Evolutionary conservation across 2,888 invertebrate species (phyloP).

Genomic region (Graphium colonna): DNA sequence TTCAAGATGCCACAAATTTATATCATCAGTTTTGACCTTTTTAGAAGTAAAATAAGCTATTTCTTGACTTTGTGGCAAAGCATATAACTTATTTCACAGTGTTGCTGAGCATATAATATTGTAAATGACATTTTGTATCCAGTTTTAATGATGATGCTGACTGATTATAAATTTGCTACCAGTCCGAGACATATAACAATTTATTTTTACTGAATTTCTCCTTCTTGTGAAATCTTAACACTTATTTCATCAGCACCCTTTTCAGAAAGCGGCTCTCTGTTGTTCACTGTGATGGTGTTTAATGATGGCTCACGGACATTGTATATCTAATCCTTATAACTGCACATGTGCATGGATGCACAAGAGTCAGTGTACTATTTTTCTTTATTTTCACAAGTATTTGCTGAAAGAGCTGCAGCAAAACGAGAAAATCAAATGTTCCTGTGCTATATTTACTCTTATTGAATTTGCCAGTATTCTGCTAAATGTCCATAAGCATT

Average conservation of each 20-base stretch:
- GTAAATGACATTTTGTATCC: slow-evolving; percentile 26
- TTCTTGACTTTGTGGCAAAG: too few species aligned
- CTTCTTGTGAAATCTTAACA: slow-evolving; percentile 10
- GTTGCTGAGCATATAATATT: background rate
- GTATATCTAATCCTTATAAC: slow-evolving; percentile 19
- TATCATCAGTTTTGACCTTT: slow-evolving; percentile 1
- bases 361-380: slow-evolving; percentile 29
- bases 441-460: slow-evolving; percentile 4
- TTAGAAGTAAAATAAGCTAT: too few species aligned
- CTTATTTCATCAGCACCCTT: slow-evolving; percentile 19
- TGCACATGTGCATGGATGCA: slow-evolving; percentile 28
- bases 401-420: slow-evolving; percentile 31
- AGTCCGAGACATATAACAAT: slow-evolving; percentile 34
- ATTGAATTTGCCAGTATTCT: background rate
- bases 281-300: slow-evolving; percentile 27
- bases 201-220: slow-evolving; percentile 30
- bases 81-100: too few species aligned
- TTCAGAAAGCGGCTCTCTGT: slow-evolving; percentile 27
- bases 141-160: slow-evolving; percentile 18
- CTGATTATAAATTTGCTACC: slow-evolving; percentile 31
- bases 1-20: slow-evolving; percentile 11
- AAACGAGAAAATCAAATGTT: slow-evolving; percentile 25
- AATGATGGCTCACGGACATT: slow-evolving; percentile 20
- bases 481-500: slow-evolving; percentile 15
- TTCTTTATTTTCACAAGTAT: background rate